Evolutionary conservation across 2,113 vertebrate species (phyloP).

Genomic region (Ptyas mucosa): DNA sequence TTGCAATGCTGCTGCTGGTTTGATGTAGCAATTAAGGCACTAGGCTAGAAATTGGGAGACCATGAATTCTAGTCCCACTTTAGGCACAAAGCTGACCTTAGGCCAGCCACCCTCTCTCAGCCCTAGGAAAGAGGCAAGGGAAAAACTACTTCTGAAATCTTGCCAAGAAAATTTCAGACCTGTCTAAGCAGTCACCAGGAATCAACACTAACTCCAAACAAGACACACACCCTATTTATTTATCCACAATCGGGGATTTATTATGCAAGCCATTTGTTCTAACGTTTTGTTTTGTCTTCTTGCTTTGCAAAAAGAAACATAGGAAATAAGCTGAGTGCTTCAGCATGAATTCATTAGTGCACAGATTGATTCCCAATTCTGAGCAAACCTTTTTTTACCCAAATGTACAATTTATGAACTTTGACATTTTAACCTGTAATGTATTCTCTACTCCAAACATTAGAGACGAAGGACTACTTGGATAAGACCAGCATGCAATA

Average conservation of each 20-base stretch:
- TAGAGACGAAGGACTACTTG: background rate
- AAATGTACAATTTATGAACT: background rate
- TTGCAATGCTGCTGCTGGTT: background rate
- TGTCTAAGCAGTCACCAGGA: background rate
- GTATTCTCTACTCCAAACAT: background rate
- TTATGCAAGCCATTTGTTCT: background rate
- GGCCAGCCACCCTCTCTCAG: background rate
- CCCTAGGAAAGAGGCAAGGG: background rate
- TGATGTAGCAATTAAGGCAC: background rate
- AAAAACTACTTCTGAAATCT: background rate
- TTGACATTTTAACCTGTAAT: slow-evolving; percentile 31
- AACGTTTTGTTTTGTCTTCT: background rate
- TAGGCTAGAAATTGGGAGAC: background rate
- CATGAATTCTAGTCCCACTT: background rate
- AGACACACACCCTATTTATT: background rate
- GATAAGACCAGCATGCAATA: slow-evolving; percentile 26
- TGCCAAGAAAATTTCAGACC: background rate
- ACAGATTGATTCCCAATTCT: background rate
- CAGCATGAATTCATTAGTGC: background rate
- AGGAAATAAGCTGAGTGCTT: background rate
- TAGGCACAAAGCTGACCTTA: background rate
- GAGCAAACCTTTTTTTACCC: too few species aligned
- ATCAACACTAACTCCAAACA: background rate
- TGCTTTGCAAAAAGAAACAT: background rate
- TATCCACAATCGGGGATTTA: background rate